A percentile compares a stretch with the other conserved stretches of the same genome.
phyloP scores from a whole-genome alignment of 37 sponge, comb jelly and placozoan species.

The Agelas oroides region DNA sequence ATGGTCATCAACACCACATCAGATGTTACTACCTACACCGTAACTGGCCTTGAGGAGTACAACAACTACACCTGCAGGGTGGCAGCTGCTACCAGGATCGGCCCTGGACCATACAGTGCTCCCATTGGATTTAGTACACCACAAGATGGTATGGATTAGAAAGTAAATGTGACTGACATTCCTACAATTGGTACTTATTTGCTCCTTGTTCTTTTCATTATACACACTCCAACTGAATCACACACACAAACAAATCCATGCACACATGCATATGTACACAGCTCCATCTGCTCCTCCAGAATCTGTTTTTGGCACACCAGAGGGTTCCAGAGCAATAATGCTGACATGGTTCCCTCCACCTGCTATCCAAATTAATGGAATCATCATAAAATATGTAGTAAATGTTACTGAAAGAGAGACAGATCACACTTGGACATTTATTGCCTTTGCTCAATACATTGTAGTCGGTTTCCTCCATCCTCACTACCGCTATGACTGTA shows the following conservation, averaged over 20 bases:
- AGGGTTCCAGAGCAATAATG: slow-evolving; percentile 14
- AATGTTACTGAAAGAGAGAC: slow-evolving; percentile 9
- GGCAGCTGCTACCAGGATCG: slow-evolving; percentile 3
- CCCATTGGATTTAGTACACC: neutral
- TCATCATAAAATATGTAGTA: slow-evolving; percentile 21
- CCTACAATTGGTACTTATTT: too few relatives aligned
- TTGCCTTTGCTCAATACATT: neutral
- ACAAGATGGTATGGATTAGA: slow-evolving; percentile 3
- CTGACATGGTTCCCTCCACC: slow-evolving; percentile 26
- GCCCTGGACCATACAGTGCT: slow-evolving; percentile 10
- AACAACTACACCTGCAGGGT: slow-evolving; percentile 11
- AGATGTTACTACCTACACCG: neutral
- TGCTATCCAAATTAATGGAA: slow-evolving; percentile 30
- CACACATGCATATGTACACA: neutral
- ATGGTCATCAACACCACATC: neutral
- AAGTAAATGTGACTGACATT: too few relatives aligned
- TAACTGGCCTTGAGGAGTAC: neutral
- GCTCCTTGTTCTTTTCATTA: too few relatives aligned
- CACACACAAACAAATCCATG: too few relatives aligned
- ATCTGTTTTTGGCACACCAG: neutral
- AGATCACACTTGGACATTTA: neutral
- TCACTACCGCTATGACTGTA: neutral
- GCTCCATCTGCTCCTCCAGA: slow-evolving; percentile 24
- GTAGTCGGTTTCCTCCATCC: neutral
- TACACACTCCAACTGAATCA: too few relatives aligned